These are phyloP conservation scores for Lasiurus cinereus DNA, from an alignment of 2,113 vertebrate genomes.

Conservation along the genomic window DNA sequence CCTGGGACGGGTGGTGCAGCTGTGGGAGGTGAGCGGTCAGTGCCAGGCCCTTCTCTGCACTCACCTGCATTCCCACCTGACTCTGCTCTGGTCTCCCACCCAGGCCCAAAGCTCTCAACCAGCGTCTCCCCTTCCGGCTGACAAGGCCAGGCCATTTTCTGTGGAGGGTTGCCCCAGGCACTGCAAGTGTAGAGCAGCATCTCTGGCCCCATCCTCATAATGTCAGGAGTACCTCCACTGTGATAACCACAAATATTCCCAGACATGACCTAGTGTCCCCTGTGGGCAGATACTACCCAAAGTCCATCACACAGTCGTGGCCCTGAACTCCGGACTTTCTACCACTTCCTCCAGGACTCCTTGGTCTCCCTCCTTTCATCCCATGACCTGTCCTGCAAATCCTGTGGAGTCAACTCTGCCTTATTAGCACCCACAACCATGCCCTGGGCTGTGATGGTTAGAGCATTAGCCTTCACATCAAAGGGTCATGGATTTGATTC, in stretches of 20 bases:
- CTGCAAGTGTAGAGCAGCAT: not conserved
- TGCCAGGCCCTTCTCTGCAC: too few species aligned
- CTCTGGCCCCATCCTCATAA: not conserved
- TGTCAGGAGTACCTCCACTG: not conserved
- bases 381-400: not conserved
- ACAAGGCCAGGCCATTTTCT: not conserved
- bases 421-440: not conserved
- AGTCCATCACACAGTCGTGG: too few species aligned
- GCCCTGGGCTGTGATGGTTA: not conserved
- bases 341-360: fast-evolving
- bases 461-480: not conserved
- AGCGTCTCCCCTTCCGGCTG: not conserved
- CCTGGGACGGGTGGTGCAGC: constrained; percentile 94
- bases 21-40: constrained; percentile 69
- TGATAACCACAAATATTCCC: not conserved
- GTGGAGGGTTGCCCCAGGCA: not conserved
- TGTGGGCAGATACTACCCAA: not conserved
- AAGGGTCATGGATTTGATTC: not conserved
- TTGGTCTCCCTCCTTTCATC: not conserved
- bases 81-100: not conserved
- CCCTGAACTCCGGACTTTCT: not conserved
- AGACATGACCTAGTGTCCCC: not conserved
- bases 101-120: not conserved
- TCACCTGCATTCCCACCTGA: not conserved
- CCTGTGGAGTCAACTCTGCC: not conserved